Evolutionary conservation across 2,888 invertebrate genomes (phyloP), one percentile per base, ranked within the genome.

Genomic region (Lordiphosa fenestrarum): DNA sequence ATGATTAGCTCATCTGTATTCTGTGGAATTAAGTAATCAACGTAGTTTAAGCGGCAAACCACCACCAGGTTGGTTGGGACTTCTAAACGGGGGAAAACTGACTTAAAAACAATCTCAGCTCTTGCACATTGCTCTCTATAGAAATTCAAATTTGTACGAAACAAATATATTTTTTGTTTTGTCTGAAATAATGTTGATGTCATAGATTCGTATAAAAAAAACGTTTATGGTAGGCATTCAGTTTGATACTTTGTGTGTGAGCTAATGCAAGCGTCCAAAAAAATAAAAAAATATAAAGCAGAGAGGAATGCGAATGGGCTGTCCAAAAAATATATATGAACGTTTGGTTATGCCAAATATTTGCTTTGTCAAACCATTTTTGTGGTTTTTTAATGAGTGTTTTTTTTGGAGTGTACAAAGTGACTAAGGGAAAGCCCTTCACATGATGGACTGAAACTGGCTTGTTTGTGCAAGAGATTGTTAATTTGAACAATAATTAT

Each of bases 1-100:
- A 57, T 62, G 67, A 76, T 73, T 76, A 71, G 70, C 73, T 76
- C 75, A 78, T 76, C 80, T 71, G 55, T 61, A 71, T 80, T 76
- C 80, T 52, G 64, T 51, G 61, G 73, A 80, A 76, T 71, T 78
- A 78, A 70, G 63, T 56, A 66, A 66, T 65, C 63, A 49, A 51
- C 49, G 25, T 53, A 10, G 54, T 46, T 54, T 64, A 46, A 56
- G 54, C 53, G 33, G 33, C 39, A 30, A 30, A 30, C 50, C 39
- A 38, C 39, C 48, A 37, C 44, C 44, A 56, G 23, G 9, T 41
- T 30, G 7, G 23, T 19, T 25, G 37, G 13, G 21, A 21, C 21
- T 41, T 40, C 15, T 35, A 21, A 39, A 52, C 15, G 2, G 37
- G 42, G 44, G 21, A 54, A 54, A 61, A 58, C 71, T 60, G 52